Base-by-base conservation (phyloP, 1,140 invertebrate species). In the Lethocerus indicus region DNA sequence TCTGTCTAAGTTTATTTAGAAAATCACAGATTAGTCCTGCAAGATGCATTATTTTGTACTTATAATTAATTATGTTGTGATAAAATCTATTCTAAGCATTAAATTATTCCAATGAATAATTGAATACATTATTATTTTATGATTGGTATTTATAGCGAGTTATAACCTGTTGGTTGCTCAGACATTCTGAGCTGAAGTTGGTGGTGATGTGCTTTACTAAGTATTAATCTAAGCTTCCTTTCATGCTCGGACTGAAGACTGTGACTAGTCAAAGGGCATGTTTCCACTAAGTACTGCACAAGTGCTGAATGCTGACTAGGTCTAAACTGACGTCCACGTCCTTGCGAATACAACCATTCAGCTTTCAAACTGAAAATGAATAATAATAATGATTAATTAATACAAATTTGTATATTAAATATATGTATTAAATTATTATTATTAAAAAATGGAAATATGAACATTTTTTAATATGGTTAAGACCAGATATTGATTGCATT, bases 281-380 rank as follows among this genome's bases (percentile, higher is more conserved):
- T 79, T 20, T 76, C 74, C 7, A 76, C 73, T 12, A 94, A 67
- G 66, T 93, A 93, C 53, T 87, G 79, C 24, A 81, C 75, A n/a
- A 91, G 61, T 48, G 80, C 74, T 13, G 70, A 62, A 57, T 94
- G 88, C 61, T 94, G 83, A 3, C 88, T 88, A 24, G 80, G 68
- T 40, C 81, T 78, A 68, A 84, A 92, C 63, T 88, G 81, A 50
- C 87, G 73, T 13, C 88, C 88, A 60, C 84, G 76, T 21, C 88
- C 88, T 70, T 93, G 89, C 55, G 86, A 90, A 64, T 90, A 92
- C 39, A 94, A 67, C 89, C 89, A 93, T 63, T 93, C 88, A n/a
- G 86, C 88, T 70, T 89, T 87, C 50, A 92, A 72, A 63, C 88
- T 90, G 65, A 40, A 68, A 65, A 55, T 50, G 32, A 55, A 18